Percentiles rank a stretch among this genome's conserved stretches.
phyloP scores from a whole-genome alignment of 1,140 invertebrate species.

The Drosophila athabasca region DNA sequence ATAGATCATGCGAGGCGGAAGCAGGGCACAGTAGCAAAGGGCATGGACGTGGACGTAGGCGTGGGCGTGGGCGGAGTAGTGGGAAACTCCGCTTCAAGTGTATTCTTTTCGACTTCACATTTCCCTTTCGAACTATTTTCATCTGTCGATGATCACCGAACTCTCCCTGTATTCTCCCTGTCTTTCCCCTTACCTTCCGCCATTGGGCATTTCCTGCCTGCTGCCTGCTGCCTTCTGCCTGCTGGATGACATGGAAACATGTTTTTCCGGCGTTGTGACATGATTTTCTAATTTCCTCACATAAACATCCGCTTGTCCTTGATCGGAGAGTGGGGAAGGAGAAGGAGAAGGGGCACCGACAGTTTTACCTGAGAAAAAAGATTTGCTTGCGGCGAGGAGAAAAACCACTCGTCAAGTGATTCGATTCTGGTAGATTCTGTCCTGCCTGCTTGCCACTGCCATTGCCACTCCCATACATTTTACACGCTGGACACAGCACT shows the following conservation, averaged over 20 bases:
- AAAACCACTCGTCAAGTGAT: too few species aligned
- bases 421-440: background rate
- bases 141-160: conserved; percentile 27
- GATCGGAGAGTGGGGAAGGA: conserved; percentile 20
- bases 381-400: conserved; percentile 45
- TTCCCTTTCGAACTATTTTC: conserved; percentile 20
- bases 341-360: conserved; percentile 14
- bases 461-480: conserved; percentile 49
- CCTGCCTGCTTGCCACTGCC: background rate
- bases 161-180: background rate
- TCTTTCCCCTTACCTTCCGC: background rate
- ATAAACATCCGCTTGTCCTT: conserved; percentile 79
- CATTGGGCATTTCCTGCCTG: conserved; percentile 53
- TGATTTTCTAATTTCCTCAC: conserved; percentile 64
- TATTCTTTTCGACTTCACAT: background rate
- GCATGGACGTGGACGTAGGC: background rate
- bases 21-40: background rate
- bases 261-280: conserved; percentile 63
- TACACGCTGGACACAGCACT: conserved; percentile 53
- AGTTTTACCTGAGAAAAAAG: conserved; percentile 51
- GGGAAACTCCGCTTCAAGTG: conserved; percentile 37
- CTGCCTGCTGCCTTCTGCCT: conserved; percentile 37
- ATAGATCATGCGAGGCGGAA: conserved; percentile 34
- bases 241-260: conserved; percentile 28
- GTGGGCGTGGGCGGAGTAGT: background rate